These are phyloP conservation scores for Anaspis maculata DNA, from an alignment of 2,888 invertebrate genomes.

Conservation along the genomic window DNA sequence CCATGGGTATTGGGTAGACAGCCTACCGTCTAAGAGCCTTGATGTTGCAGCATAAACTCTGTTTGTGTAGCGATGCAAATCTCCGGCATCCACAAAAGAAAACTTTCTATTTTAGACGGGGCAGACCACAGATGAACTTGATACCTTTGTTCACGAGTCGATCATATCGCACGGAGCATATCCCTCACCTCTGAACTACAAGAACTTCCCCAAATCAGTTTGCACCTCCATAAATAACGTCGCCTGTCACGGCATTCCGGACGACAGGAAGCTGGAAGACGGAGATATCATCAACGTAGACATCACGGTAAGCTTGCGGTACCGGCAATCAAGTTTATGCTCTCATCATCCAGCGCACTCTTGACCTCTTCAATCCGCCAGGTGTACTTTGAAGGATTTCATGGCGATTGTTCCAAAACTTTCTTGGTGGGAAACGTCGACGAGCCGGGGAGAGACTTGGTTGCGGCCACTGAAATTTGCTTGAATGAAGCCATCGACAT, in stretches of 20 bases:
- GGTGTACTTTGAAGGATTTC: conserved; percentile 75
- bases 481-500: conserved; percentile 53
- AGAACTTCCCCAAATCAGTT: conserved; percentile 78
- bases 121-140: conserved; percentile 77
- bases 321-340: no score
- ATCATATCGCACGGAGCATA: conserved; percentile 68
- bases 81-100: no score
- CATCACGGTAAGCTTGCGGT: conserved; percentile 60
- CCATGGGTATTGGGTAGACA: no score
- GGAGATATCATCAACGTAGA: conserved; percentile 91
- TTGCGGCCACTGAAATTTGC: conserved; percentile 62
- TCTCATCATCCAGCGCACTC: no score
- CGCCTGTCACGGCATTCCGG: conserved; percentile 90
- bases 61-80: no score
- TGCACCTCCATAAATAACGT: conserved; percentile 91
- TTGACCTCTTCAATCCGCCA: conserved; percentile 35
- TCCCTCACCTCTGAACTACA: conserved; percentile 84
- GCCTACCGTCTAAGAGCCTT: no score
- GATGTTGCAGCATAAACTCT: no score
- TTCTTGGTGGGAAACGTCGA: conserved; percentile 80
- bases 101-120: conserved; percentile 54
- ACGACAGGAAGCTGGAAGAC: conserved; percentile 65
- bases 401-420: conserved; percentile 89
- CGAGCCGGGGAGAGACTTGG: conserved; percentile 58
- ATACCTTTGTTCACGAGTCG: conserved; percentile 62